Base-by-base conservation (phyloP, 2,797 vertebrate genomes). In the Sebastes goodei region DNA sequence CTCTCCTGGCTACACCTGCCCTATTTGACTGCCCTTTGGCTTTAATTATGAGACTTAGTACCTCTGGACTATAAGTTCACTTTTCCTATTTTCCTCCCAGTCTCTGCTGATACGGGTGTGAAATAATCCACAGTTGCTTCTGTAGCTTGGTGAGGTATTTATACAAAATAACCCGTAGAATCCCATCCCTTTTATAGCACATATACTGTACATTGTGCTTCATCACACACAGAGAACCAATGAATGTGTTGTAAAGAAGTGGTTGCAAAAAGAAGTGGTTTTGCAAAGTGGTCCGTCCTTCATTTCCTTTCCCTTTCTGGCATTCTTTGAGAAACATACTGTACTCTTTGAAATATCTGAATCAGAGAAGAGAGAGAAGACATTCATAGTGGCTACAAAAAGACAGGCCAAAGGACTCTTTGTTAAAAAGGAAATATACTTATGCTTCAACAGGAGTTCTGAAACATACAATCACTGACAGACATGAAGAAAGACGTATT, bases 11-110 rank as follows among this genome's bases (percentile, higher is more conserved):
- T 61, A 55, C 59, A 83, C 76, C 85, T 71, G 70, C 78, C 81
- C 81, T 62, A 57, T 84, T 75, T 83, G n/a, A 32, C 78, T 88
- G 88, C 82, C 86, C 90, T 92, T 92, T 85, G 30, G 79, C 83
- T 89, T 81, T 81, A 83, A 82, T 92, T 91, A 89, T 80, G 53
- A 63, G 65, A 70, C 35, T 75, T 56, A 4, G 25, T 53, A 82
- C 66, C 33, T 76, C 30, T 63, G 52, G 52, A 53, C 42, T 71
- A 38, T 78, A 74, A 81, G 56, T 42, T 65, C 30, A 68, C 52
- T 30, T 71, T 78, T 76, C 42, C 55, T 38, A 14, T 14, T 71
- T 71, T 21, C 21, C 20, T 66, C 21, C 25, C 66, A 17, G 56
- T 32, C 56, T 21, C n/a, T 2, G 61, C 60, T 84, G 61, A 81